Percentiles rank a stretch among this genome's conserved stretches.
Conservation (phyloP, 2,797 vertebrate genomes). For the Pangasius djambal region DNA sequence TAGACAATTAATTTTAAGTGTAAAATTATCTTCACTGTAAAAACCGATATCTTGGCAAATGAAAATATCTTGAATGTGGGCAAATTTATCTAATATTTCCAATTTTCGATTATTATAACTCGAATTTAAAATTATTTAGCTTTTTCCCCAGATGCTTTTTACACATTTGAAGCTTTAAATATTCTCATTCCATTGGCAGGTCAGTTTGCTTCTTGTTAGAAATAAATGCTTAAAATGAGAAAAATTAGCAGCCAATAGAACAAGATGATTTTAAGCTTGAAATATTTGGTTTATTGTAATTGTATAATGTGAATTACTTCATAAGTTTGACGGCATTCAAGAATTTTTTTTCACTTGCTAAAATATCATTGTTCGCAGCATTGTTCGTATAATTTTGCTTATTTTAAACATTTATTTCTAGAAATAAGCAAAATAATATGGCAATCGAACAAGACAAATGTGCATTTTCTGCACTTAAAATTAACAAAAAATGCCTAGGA, state of each 20-base stretch:
- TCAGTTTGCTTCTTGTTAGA: neutral
- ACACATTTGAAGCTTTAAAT: neutral
- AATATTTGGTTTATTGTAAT: neutral
- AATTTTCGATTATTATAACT: neutral
- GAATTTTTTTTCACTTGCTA: neutral
- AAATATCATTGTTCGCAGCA: neutral
- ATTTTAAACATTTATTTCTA: neutral
- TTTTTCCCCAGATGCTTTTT: neutral
- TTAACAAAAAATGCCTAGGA: neutral
- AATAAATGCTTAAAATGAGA: neutral
- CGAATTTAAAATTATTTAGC: neutral
- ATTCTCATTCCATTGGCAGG: neutral
- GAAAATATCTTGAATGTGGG: neutral
- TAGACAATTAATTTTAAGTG: neutral
- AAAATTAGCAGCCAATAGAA: no score
- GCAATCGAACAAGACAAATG: neutral
- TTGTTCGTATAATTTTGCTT: neutral
- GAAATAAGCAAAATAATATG: neutral
- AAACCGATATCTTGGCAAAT: neutral
- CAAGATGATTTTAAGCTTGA: neutral
- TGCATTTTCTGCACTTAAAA: neutral
- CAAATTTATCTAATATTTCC: neutral
- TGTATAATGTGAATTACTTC: neutral
- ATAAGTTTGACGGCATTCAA: neutral
- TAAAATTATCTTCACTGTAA: neutral